These are phyloP conservation scores for Carabus problematicus DNA, from an alignment of 2,888 invertebrate species.

Conservation along the genomic window DNA sequence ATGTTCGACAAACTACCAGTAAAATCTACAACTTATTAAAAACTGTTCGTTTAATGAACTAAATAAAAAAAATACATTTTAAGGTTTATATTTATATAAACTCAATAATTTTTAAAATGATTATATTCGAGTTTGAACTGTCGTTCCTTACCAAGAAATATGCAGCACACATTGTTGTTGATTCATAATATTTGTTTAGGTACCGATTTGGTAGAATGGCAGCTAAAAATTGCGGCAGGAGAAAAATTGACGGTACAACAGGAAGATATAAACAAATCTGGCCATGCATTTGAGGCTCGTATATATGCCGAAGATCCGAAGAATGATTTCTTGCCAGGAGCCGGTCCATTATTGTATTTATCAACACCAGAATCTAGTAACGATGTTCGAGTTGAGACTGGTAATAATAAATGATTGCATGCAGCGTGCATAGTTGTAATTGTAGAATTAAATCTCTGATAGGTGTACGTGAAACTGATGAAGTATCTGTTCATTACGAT, in stretches of 20 bases:
- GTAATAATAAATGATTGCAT: constrained; percentile 45
- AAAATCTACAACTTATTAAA: no score
- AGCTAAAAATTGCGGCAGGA: constrained; percentile 87
- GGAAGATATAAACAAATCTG: constrained; percentile 75
- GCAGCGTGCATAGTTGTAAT: background rate
- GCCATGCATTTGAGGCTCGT: constrained; percentile 95
- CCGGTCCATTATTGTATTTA: constrained; percentile 82
- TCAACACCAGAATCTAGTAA: constrained; percentile 70
- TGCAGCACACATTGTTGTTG: no score
- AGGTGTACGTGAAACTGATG: constrained; percentile 87
- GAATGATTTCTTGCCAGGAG: constrained; percentile 91
- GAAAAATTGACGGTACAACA: constrained; percentile 84
- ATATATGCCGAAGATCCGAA: constrained; percentile 93
- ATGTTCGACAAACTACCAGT: no score
- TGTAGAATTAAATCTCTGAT: background rate
- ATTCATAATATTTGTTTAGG: constrained; percentile 55
- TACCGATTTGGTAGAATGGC: constrained; percentile 98
- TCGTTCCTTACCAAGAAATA: no score
- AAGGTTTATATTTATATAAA: no score
- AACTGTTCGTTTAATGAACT: no score
- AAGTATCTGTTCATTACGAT: constrained; percentile 98
- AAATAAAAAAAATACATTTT: no score
- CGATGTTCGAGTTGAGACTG: constrained; percentile 86
- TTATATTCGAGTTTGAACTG: no score
- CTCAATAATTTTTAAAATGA: no score